These are phyloP conservation scores for Solea senegalensis DNA, from an alignment of 2,113 vertebrate genomes.

Conservation along the genomic window DNA sequence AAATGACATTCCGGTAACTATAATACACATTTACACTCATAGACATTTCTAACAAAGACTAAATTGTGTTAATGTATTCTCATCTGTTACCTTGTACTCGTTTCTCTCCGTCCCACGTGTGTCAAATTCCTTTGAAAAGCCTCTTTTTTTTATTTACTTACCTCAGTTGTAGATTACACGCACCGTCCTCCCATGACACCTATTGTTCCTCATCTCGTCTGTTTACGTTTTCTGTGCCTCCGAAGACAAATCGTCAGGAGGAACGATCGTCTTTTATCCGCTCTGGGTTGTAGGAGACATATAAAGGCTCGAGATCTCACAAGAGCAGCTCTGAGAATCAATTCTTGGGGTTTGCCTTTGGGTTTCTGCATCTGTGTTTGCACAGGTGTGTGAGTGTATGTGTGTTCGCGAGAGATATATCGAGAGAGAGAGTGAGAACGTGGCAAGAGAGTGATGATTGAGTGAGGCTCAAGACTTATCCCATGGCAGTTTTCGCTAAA, in stretches of 20 bases:
- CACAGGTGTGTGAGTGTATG: constrained; percentile 33
- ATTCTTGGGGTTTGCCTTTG: constrained; percentile 30
- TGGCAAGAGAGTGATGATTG: constrained; percentile 46
- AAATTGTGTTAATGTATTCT: neutral
- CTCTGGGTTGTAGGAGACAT: constrained; percentile 16
- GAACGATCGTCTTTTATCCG: constrained; percentile 33
- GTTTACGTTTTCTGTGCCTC: constrained; percentile 35
- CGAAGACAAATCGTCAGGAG: constrained; percentile 32
- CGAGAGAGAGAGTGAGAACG: constrained; percentile 14
- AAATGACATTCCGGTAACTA: constrained; percentile 96
- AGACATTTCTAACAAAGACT: constrained; percentile 1
- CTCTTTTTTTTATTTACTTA: constrained; percentile 24
- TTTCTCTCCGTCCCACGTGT: neutral
- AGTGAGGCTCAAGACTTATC: constrained; percentile 62
- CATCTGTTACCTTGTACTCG: neutral
- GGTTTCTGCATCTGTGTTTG: constrained; percentile 45
- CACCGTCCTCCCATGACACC: constrained; percentile 20
- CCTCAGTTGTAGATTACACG: constrained; percentile 13
- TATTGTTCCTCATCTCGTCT: constrained; percentile 28
- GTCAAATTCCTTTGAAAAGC: neutral
- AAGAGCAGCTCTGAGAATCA: constrained; percentile 34
- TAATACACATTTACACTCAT: constrained; percentile 26
- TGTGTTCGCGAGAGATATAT: neutral
- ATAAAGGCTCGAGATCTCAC: constrained; percentile 26
- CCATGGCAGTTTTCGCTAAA: constrained; percentile 54